Conservation (phyloP, 2,888 invertebrate genomes). For the Emmelina monodactyla region DNA sequence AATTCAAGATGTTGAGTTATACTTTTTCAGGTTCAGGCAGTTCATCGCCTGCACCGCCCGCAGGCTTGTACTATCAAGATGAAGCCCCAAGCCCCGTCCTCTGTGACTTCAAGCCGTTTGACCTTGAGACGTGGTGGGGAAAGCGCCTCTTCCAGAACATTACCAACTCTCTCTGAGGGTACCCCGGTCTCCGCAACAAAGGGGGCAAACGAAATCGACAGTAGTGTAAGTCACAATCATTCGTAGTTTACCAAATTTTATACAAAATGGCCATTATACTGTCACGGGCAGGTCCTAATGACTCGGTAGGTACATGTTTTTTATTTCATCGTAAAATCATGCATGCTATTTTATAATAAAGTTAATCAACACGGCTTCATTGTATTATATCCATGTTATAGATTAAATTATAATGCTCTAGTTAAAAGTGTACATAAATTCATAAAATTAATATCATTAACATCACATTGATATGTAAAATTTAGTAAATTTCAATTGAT, state of each 20-base stretch:
- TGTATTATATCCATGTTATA: too few relatives aligned
- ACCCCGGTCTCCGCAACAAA: slow-evolving; percentile 12
- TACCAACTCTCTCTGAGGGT: slow-evolving; percentile 74
- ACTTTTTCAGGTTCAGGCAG: slow-evolving; percentile 40
- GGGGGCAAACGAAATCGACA: slow-evolving; percentile 31
- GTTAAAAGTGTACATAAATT: too few relatives aligned
- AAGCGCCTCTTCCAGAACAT: slow-evolving; percentile 85
- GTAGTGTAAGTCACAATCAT: slow-evolving; percentile 60
- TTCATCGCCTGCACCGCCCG: slow-evolving; percentile 48
- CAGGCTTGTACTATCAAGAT: slow-evolving; percentile 75
- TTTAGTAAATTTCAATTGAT: slow-evolving; percentile 61
- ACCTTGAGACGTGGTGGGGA: slow-evolving; percentile 92
- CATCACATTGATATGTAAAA: slow-evolving; percentile 16
- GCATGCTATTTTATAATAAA: too few relatives aligned
- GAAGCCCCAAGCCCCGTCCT: slow-evolving; percentile 73
- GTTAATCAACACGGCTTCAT: too few relatives aligned
- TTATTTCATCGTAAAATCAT: too few relatives aligned
- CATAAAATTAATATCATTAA: too few relatives aligned
- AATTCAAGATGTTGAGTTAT: too few relatives aligned
- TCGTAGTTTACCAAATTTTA: slow-evolving; percentile 59
- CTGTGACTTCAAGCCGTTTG: slow-evolving; percentile 87
- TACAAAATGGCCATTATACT: too few relatives aligned
- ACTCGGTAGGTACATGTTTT: too few relatives aligned
- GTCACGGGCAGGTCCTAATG: too few relatives aligned
- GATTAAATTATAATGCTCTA: too few relatives aligned